These are phyloP conservation scores for Meloidogyne hapla DNA, from an alignment of 1,140 invertebrate species.

Conservation along the genomic window DNA sequence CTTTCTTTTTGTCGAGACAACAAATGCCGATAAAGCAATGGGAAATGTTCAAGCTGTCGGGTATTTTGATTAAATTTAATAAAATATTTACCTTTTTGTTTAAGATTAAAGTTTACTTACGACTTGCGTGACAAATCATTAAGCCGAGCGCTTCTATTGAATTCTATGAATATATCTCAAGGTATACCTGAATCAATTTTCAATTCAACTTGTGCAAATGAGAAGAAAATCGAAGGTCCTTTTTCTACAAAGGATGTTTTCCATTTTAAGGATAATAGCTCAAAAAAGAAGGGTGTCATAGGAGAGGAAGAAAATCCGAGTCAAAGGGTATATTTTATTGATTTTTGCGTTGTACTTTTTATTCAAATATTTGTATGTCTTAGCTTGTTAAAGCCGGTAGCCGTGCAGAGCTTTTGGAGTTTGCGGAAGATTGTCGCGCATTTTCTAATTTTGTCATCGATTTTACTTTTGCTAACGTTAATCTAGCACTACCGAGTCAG, in stretches of 20 bases:
- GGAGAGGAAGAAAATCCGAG: conserved; percentile 7
- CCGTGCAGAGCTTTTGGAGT: conserved; percentile 38
- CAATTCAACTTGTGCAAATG: conserved; percentile 24
- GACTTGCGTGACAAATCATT: conserved; percentile 43
- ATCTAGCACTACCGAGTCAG: conserved; percentile 41
- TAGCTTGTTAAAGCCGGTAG: conserved; percentile 37
- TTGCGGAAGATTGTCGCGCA: conserved; percentile 33
- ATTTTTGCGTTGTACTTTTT: not conserved
- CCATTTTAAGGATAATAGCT: conserved; percentile 28
- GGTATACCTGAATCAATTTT: conserved; percentile 44
- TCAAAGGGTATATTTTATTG: not conserved
- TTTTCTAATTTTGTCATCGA: conserved; percentile 38
- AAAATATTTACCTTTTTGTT: conserved; percentile 9
- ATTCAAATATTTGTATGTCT: not conserved
- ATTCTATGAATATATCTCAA: conserved; percentile 5
- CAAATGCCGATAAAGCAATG: conserved; percentile 21
- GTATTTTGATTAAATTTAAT: not conserved
- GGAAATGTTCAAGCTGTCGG: conserved; percentile 27
- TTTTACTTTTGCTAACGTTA: conserved; percentile 37
- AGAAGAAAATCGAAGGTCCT: conserved; percentile 36
- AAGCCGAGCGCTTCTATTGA: conserved; percentile 13
- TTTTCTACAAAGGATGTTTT: conserved; percentile 35
- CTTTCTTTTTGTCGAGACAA: conserved; percentile 33
- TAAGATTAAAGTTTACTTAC: conserved; percentile 34
- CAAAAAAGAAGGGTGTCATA: conserved; percentile 2